phyloP scores from a whole-genome alignment of 2,888 invertebrate species.

The Oxyteleia sp. region DNA sequence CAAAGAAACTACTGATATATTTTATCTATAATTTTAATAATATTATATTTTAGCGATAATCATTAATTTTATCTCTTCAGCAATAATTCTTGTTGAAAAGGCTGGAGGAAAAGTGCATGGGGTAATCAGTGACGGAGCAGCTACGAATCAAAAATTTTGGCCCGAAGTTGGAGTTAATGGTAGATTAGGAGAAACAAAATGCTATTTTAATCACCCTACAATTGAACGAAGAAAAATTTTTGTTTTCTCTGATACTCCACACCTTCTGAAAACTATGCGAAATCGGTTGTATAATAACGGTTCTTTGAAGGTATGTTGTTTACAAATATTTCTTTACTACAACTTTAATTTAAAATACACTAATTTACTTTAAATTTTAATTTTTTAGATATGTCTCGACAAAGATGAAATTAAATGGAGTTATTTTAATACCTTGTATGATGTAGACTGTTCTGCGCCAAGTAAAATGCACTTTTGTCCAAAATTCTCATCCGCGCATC shows the following conservation, averaged over 20 bases:
- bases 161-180: background rate
- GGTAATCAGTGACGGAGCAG: slow-evolving; percentile 3
- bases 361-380: too few species aligned
- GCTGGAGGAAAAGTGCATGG: slow-evolving; percentile 12
- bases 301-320: background rate
- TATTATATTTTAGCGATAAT: background rate
- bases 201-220: background rate
- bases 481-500: too few species aligned
- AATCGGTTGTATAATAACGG: background rate
- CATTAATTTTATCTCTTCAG: background rate
- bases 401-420: too few species aligned
- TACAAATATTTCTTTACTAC: background rate
- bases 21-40: background rate
- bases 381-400: too few species aligned
- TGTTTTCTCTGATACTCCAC: slow-evolving; percentile 1
- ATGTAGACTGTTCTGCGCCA: too few species aligned
- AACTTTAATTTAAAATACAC: background rate
- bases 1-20: background rate
- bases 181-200: background rate
- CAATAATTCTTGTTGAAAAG: slow-evolving; percentile 2
- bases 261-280: background rate
- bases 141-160: slow-evolving; percentile 12
- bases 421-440: too few species aligned
- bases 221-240: background rate
- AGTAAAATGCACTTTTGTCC: too few species aligned